Percentiles rank a stretch among this genome's conserved stretches.
Evolutionary conservation across 2,113 vertebrate species (phyloP).

Genomic region (Ia io): DNA sequence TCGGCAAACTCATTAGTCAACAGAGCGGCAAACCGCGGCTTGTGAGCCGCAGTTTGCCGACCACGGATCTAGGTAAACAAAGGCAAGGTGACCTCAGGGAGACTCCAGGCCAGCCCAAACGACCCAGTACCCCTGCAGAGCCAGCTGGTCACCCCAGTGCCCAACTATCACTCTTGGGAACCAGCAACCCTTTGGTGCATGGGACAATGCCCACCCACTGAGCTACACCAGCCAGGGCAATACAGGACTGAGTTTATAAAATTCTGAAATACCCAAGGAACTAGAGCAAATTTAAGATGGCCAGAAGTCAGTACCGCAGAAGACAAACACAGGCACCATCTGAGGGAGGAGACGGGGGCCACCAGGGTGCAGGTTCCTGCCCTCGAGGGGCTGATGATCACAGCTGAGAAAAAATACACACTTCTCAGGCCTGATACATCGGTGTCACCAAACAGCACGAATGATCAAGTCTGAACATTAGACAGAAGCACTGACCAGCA

Average conservation of each 20-base stretch:
- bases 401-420: neutral
- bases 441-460: neutral
- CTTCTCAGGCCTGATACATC: neutral
- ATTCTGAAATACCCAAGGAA: neutral
- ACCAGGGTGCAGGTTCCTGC: neutral
- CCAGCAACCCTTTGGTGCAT: no score
- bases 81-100: constrained; percentile 12
- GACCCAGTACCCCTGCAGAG: neutral
- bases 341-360: neutral
- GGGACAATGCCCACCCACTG: no score
- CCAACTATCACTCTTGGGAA: no score
- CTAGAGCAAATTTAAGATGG: neutral
- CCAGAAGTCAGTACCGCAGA: neutral
- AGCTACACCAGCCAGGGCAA: neutral
- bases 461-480: neutral
- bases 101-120: neutral
- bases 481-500: neutral
- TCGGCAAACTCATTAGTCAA: no score
- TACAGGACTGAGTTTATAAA: constrained; percentile 42
- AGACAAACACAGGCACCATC: no score
- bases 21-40: no score
- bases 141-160: neutral
- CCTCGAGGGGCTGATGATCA: neutral
- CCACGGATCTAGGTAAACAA: constrained; percentile 82
- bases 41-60: no score